Evolutionary conservation across 2,113 vertebrate species (phyloP).

Genomic region (Malaclemys terrapin): DNA sequence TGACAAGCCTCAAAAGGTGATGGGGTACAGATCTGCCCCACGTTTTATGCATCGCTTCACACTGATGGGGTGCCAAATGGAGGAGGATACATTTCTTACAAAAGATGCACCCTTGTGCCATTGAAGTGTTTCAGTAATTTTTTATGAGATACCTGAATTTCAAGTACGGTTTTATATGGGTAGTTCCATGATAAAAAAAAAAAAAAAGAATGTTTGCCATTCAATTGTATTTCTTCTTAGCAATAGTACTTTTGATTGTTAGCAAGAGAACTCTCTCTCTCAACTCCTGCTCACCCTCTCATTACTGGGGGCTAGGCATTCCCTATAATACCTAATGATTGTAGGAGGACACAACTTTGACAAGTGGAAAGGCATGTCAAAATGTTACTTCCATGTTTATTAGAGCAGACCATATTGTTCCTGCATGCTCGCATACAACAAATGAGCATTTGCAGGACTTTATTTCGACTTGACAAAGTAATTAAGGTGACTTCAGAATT

Average conservation of each 20-base stretch:
- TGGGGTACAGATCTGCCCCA: not conserved
- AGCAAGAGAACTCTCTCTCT: fast-evolving
- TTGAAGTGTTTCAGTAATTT: not conserved
- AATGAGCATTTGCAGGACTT: fast-evolving
- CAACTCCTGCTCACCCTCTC: not conserved
- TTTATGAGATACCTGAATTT: not conserved
- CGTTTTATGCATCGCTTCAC: not conserved
- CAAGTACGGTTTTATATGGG: not conserved
- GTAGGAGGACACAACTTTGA: not conserved
- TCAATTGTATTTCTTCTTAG: not conserved
- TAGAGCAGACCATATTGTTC: not conserved
- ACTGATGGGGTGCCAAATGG: not conserved
- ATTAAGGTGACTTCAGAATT: not conserved
- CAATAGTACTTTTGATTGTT: not conserved
- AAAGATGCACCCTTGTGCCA: not conserved
- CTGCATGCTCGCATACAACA: not conserved
- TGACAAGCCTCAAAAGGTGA: not conserved
- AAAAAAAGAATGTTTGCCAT: not conserved
- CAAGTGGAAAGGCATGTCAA: not conserved
- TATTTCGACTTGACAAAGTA: not conserved
- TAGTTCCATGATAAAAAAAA: not conserved
- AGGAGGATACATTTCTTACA: not conserved
- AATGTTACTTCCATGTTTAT: not conserved
- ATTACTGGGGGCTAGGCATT: not conserved
- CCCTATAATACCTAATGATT: not conserved